phyloP scores from a whole-genome alignment of 1,140 invertebrate species.

The Eurosta solidaginis region DNA sequence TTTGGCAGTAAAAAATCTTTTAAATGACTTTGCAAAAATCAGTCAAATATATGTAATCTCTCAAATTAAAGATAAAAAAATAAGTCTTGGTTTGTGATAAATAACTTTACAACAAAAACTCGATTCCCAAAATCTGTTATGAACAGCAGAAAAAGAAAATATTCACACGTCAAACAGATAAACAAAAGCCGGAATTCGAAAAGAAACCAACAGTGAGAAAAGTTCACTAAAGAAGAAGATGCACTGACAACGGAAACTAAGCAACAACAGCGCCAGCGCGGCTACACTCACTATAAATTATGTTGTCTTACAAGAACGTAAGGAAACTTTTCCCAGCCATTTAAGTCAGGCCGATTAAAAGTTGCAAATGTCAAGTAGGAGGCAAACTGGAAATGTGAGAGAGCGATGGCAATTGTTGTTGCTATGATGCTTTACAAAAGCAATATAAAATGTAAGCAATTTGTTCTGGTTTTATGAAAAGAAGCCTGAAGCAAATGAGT shows the following conservation, averaged over 20 bases:
- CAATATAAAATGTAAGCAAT: neutral
- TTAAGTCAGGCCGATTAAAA: neutral
- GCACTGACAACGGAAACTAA: neutral
- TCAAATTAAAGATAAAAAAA: too few species aligned
- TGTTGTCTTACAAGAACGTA: neutral
- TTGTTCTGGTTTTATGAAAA: neutral
- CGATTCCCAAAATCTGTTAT: neutral
- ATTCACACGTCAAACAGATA: neutral
- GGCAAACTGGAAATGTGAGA: too few species aligned
- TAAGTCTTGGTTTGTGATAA: too few species aligned
- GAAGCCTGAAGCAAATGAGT: neutral
- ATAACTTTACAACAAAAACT: too few species aligned
- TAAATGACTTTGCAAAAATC: too few species aligned
- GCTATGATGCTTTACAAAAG: neutral
- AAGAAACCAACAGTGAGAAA: neutral
- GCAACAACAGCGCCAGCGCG: neutral
- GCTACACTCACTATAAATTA: neutral
- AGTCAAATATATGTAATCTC: too few species aligned
- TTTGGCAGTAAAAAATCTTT: too few species aligned
- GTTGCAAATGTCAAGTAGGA: neutral
- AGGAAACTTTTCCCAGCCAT: conserved; percentile 7
- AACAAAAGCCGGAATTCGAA: neutral
- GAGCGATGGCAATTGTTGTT: neutral
- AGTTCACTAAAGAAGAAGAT: neutral
- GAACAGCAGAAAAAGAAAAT: neutral